Evolutionary conservation across 2,113 vertebrate genomes (phyloP).

Genomic region (Oriolus oriolus): DNA sequence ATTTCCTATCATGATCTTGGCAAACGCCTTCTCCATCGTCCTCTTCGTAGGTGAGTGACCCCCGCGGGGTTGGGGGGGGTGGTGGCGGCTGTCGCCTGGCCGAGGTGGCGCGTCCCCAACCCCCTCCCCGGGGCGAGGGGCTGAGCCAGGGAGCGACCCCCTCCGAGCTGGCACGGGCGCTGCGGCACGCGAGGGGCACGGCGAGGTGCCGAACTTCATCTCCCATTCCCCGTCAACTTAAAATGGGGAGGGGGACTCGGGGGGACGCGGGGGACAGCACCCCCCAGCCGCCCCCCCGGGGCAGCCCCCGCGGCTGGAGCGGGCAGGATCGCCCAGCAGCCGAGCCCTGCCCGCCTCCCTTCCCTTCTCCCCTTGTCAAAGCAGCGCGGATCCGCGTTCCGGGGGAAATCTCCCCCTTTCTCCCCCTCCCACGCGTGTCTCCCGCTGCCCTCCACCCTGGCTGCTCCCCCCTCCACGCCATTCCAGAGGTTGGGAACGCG

Average conservation of each 20-base stretch:
- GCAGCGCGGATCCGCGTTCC: fast-evolving
- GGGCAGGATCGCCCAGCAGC: neutral
- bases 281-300: neutral
- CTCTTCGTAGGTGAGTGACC: no score
- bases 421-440: no score
- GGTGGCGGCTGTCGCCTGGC: neutral
- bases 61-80: neutral
- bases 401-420: neutral
- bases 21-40: no score
- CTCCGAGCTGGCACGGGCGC: neutral
- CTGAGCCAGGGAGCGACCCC: neutral
- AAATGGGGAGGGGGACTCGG: no score
- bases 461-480: neutral
- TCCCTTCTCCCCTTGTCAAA: neutral
- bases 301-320: neutral
- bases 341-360: neutral
- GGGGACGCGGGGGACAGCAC: neutral
- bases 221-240: neutral
- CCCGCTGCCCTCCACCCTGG: neutral
- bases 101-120: neutral
- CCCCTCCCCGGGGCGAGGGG: neutral
- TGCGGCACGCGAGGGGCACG: neutral
- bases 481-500: neutral
- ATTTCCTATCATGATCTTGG: no score
- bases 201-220: neutral